Conservation (phyloP, 2,888 invertebrate species). For the Pseudeuparius sepicola region DNA sequence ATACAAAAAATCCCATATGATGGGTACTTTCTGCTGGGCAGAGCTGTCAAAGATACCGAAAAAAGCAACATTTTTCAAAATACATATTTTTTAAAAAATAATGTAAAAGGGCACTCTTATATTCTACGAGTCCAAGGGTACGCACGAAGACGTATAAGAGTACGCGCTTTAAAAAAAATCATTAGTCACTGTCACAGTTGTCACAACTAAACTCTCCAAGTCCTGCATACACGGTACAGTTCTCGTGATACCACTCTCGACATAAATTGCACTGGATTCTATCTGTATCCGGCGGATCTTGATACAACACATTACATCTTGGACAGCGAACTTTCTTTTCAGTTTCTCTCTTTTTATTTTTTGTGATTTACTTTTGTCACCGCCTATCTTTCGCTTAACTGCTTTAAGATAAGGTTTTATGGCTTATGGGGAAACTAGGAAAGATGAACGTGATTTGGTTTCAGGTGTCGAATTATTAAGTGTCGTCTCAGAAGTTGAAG, state of each 20-base stretch:
- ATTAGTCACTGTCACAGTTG: neutral
- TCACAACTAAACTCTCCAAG: conserved; percentile 6
- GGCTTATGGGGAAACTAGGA: neutral
- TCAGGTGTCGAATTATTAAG: no score
- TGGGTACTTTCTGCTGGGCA: no score
- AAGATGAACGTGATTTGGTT: neutral
- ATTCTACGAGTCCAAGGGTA: no score
- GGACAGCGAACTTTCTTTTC: no score
- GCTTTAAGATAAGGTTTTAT: conserved; percentile 7
- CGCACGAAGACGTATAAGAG: conserved; percentile 2
- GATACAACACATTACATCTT: no score
- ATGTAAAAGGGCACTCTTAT: no score
- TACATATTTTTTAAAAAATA: no score
- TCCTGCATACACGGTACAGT: conserved; percentile 4
- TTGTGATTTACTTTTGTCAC: conserved; percentile 2
- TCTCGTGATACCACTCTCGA: conserved; percentile 3
- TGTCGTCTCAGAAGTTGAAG: no score
- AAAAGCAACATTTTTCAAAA: no score
- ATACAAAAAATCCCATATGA: no score
- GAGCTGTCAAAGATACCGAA: no score
- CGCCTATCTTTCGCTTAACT: neutral
- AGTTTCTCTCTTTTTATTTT: no score
- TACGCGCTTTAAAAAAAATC: conserved; percentile 1
- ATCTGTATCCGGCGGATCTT: conserved; percentile 1
- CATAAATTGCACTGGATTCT: conserved; percentile 5